Percentiles rank a stretch among this genome's conserved stretches.
These are phyloP conservation scores for Eubucco bourcierii DNA, from an alignment of 2,113 vertebrate species.

Conservation along the genomic window DNA sequence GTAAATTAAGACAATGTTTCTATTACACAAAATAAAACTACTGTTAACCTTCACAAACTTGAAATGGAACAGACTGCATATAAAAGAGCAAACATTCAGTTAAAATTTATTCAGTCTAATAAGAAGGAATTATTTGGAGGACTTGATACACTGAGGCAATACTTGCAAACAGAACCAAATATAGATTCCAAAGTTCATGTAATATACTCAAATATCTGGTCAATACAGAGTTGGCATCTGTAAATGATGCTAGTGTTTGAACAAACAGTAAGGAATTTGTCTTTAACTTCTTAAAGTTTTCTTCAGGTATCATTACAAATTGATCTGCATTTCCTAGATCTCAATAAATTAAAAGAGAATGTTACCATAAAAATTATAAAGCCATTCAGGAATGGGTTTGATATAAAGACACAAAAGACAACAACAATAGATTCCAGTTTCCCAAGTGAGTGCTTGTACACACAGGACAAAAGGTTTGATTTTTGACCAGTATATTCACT, in stretches of 20 bases:
- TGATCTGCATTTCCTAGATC: background rate
- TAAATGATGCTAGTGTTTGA: background rate
- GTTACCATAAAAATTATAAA: background rate
- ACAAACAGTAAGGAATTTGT: background rate
- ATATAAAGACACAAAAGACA: background rate
- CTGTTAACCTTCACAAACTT: background rate
- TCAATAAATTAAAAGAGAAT: background rate
- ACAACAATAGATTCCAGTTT: background rate
- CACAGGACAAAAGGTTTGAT: background rate
- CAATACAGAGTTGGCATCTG: background rate
- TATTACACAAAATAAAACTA: background rate
- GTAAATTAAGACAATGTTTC: background rate
- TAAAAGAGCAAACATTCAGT: slow-evolving; percentile 6
- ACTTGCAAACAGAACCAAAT: background rate
- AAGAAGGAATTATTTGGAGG: slow-evolving; percentile 19
- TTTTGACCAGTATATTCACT: background rate
- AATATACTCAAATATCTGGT: background rate
- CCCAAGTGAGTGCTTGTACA: background rate
- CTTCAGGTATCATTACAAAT: background rate
- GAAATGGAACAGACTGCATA: background rate
- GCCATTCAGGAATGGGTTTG: background rate
- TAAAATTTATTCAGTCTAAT: background rate
- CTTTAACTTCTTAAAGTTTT: background rate
- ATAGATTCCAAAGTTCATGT: background rate
- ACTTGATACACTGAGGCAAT: background rate